Conservation (phyloP, 2,113 vertebrate species). For the Hylia prasina region DNA sequence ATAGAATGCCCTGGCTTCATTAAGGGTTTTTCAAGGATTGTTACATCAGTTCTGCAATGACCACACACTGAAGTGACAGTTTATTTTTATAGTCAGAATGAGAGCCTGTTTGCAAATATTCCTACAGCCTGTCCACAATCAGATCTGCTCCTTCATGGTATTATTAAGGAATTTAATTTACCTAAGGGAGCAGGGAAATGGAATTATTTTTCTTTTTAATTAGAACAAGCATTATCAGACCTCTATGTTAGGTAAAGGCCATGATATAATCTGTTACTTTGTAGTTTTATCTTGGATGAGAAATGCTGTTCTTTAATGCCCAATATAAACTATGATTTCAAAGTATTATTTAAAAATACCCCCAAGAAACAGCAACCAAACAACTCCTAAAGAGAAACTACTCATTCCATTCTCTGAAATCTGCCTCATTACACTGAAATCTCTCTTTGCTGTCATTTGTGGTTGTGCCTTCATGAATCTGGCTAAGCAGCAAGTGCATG, state of each 20-base stretch:
- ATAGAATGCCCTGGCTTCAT: not conserved
- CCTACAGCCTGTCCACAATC: not conserved
- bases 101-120: not conserved
- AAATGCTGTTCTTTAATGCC: not conserved
- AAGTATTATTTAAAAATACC: not conserved
- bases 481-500: not conserved
- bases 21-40: not conserved
- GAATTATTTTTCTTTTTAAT: not conserved
- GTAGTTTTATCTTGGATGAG: not conserved
- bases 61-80: not conserved
- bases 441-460: not conserved
- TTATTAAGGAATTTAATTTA: not conserved
- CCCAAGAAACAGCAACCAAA: not conserved
- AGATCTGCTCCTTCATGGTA: not conserved
- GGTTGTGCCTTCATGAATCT: not conserved
- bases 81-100: not conserved
- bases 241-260: not conserved
- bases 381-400: not conserved
- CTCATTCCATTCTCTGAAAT: not conserved
- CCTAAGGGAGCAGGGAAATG: not conserved
- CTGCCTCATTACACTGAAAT: not conserved
- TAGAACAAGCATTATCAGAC: not conserved
- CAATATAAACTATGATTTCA: not conserved
- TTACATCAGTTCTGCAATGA: not conserved
- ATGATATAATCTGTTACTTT: not conserved